Base-by-base conservation (phyloP, 2,113 vertebrate genomes). In the Callipepla californica region DNA sequence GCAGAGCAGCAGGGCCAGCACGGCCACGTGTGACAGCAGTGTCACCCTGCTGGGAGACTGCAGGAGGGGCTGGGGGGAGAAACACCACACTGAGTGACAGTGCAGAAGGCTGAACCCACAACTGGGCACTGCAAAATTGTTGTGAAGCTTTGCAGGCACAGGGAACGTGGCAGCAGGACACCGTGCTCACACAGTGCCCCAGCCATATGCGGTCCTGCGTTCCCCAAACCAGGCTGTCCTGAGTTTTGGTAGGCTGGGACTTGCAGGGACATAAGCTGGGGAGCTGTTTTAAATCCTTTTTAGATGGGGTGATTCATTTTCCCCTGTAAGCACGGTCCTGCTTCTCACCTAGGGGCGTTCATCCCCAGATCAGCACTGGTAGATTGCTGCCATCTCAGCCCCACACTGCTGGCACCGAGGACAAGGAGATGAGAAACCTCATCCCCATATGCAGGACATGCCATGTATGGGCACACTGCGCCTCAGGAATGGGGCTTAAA, bases 391-490 rank as follows among this genome's bases (percentile, higher is more conserved):
- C 30, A 6, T 20, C 45, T 9, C 61, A 66, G 18, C 58, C 38
- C 10, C 26, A 16, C 32, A 55, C 22, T 30, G 1, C 34, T 5
- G 25, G 34, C 7, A 0, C 62, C 45, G 48, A 44, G 45, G 59
- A 28, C n/a, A 13, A 28, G 34, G 62, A 87, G 0, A 0, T 47
- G 11, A 34, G 61, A 58, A 40, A 8, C 34, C 61, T 55, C 45
- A 26, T 32, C 51, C 19, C 19, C n/a, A 3, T 5, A 3, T 7
- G 36, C 16, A 19, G 62, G 19, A 8, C 26, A 13, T 53, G 50
- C 32, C 36, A 9, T 40, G 17, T 40, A n/a, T 0, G 0, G 0
- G 5, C 59, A 12, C 26, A 9, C 18, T 8, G 68, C 13, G 68
- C 4, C 72, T 69, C 50, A 38, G 34, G n/a, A 32, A 13, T 61